These are phyloP conservation scores for Zaprionus ghesquierei DNA, from an alignment of 1,140 invertebrate species.

Conservation along the genomic window DNA sequence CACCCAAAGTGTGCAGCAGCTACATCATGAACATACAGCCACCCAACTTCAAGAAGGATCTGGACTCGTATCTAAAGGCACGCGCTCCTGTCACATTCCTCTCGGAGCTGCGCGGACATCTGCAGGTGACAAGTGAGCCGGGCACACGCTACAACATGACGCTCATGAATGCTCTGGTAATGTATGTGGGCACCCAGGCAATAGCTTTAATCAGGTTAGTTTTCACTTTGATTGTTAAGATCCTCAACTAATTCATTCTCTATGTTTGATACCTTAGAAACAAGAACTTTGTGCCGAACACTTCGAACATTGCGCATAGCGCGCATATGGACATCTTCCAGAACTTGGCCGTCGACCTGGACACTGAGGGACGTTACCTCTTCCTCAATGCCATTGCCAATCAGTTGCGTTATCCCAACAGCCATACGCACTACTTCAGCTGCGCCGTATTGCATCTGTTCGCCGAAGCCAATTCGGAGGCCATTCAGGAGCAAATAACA, in stretches of 20 bases:
- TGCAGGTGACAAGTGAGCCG: conserved; percentile 93
- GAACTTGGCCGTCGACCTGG: conserved; percentile 97
- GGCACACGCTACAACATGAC: conserved; percentile 97
- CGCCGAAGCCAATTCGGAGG: conserved; percentile 98
- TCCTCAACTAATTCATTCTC: background rate
- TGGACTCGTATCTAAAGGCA: conserved; percentile 98
- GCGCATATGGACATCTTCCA: conserved; percentile 99
- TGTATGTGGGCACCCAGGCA: conserved; percentile 98
- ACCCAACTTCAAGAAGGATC: conserved; percentile 94
- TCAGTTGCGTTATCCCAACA: conserved; percentile 99
- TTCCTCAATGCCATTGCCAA: conserved; percentile 99
- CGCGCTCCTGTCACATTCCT: conserved; percentile 97
- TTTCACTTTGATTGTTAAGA: background rate
- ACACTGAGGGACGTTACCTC: conserved; percentile 97
- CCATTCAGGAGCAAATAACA: conserved; percentile 94
- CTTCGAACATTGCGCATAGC: conserved; percentile 97
- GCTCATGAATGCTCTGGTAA: conserved; percentile 97
- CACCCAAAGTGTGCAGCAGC: conserved; percentile 95
- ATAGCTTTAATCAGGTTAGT: conserved; percentile 89
- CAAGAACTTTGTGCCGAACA: conserved; percentile 95
- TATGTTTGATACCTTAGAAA: conserved; percentile 82
- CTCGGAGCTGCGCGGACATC: conserved; percentile 93
- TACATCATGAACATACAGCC: conserved; percentile 94
- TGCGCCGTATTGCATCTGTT: conserved; percentile 98
- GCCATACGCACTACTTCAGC: conserved; percentile 99